phyloP scores from a whole-genome alignment of 2,113 vertebrate species.

The Rhabdomys dilectus region DNA sequence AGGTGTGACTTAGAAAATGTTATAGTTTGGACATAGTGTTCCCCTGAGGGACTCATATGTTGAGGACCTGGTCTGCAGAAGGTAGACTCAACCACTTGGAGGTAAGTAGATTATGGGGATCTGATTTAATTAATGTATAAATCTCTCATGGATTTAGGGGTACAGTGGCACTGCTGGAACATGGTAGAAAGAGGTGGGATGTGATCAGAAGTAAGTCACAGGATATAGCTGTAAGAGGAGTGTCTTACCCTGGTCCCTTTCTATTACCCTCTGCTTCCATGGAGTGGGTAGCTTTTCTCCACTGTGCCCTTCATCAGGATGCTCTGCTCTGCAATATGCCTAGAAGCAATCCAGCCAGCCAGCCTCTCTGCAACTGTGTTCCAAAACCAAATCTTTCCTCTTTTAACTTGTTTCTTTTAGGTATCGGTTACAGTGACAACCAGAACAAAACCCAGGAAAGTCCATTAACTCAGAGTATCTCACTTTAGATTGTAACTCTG shows the following conservation, averaged over 20 bases:
- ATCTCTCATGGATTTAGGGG: not conserved
- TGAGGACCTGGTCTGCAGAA: not conserved
- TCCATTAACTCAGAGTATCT: not conserved
- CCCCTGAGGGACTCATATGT: not conserved
- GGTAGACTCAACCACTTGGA: not conserved
- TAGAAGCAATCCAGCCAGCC: not conserved
- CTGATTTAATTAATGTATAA: not conserved
- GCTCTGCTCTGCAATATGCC: not conserved
- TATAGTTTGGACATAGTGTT: not conserved
- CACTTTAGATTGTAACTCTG: not conserved
- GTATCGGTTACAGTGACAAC: not conserved
- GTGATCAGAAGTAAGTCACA: not conserved
- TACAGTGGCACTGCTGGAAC: not conserved
- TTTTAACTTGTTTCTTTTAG: not conserved
- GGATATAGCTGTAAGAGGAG: not conserved
- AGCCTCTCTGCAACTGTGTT: not conserved
- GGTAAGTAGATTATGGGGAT: not conserved
- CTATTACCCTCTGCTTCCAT: not conserved
- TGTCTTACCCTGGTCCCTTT: not conserved
- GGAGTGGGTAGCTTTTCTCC: not conserved
- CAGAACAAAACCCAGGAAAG: not conserved
- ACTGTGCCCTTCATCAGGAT: fast-evolving
- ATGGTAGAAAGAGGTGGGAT: not conserved
- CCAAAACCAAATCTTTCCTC: not conserved
- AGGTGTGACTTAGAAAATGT: not conserved